Evolutionary conservation across 2,113 vertebrate species (phyloP), one percentile per base, ranked within the genome.

Genomic region (Semnornis frantzii): DNA sequence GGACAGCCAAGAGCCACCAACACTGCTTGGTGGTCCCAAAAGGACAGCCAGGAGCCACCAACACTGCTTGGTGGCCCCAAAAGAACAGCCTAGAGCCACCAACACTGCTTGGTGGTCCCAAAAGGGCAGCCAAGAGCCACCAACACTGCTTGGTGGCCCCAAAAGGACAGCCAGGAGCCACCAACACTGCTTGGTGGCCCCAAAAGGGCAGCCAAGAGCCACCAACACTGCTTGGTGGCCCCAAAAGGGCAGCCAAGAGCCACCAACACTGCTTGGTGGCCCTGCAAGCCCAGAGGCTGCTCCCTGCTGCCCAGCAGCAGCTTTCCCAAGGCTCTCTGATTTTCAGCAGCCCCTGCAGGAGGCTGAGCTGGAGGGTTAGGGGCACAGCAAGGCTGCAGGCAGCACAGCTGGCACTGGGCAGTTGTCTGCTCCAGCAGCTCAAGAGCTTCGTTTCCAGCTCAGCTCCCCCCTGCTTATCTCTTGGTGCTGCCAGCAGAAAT

Each of bases 1-100:
- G 42, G 14, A 44, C 42, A 44, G 14, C 42, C 42, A 44, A 44
- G 42, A 15, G 42, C 15, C 42, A 44, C 42, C 42, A 44, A 23
- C 50, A 2, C 74, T 12, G 3, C 42, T n/a, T n/a, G 0, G 21
- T 28, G 42, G 44, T 17, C n/a, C 64, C 4, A 3, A 0, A 0
- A 30, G 60, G 16, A 33, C 5, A 37, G 18, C 25, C 57, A 3
- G 9, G 69, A 0, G 5, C 74, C 70, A 27, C 0, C 60, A 3
- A 25, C 52, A 2, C 74, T 12, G 4, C 42, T n/a, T 1, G 0
- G 18, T 28, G 16, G 16, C 44, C 44, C 16, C 16, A 46, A 7
- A 15, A 10, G 28, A 30, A 55, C 0, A 1, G 33, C 44, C 17
- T 7, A 46, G 44, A 18, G 44, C 15, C 44, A 46, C 16, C 44